These are phyloP conservation scores for Nothoprocta pentlandii DNA, from an alignment of 2,113 vertebrate species.

Conservation along the genomic window DNA sequence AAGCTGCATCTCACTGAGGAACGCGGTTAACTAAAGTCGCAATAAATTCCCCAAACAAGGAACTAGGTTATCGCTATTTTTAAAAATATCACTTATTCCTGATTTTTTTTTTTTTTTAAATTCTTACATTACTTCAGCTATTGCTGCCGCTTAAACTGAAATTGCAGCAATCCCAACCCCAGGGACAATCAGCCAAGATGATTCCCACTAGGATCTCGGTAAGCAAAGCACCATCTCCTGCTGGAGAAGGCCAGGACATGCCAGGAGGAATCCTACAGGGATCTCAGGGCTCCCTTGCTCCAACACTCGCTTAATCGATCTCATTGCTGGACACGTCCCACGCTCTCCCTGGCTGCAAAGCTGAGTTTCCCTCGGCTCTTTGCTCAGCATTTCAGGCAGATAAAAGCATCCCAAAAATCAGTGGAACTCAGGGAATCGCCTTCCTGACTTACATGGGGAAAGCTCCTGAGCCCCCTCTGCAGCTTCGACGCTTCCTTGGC, in stretches of 20 bases:
- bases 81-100: not conserved
- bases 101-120: not conserved
- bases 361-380: constrained; percentile 68
- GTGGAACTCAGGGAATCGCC: constrained; percentile 67
- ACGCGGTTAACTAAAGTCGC: not conserved
- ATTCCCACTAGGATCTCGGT: constrained; percentile 57
- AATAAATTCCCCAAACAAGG: not conserved
- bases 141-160: constrained; percentile 6
- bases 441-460: not conserved
- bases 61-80: not conserved
- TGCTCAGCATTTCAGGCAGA: constrained; percentile 55
- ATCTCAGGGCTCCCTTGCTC: constrained; percentile 37
- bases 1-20: not conserved
- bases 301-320: constrained; percentile 69
- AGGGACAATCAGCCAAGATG: constrained; percentile 54
- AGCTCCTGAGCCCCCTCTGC: not conserved
- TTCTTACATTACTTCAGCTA: not conserved
- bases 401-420: constrained; percentile 72
- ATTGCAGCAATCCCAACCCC: not conserved
- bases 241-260: constrained; percentile 70
- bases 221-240: constrained; percentile 66
- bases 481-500: not conserved
- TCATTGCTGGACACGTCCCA: constrained; percentile 65
- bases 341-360: constrained; percentile 36
- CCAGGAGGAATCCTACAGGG: constrained; percentile 75